phyloP scores from a whole-genome alignment of 2,888 invertebrate genomes.

The Pachymerium ferrugineum region DNA sequence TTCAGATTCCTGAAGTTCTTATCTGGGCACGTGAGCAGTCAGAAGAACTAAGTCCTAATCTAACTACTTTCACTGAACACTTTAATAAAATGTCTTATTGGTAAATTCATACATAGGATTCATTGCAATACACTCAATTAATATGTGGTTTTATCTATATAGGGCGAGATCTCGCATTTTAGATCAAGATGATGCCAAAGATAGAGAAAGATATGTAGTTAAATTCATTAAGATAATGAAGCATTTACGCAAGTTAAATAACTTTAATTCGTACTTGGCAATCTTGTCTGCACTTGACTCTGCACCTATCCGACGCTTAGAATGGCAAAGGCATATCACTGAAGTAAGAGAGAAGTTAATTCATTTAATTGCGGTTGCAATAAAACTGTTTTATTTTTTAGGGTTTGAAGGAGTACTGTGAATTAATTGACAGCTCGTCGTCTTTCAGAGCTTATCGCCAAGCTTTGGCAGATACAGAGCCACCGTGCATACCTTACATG shows the following conservation, averaged over 20 bases:
- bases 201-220: conserved; percentile 86
- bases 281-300: conserved; percentile 94
- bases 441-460: conserved; percentile 95
- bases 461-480: conserved; percentile 87
- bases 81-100: conserved; percentile 99
- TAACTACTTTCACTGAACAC: conserved; percentile 95
- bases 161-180: conserved; percentile 87
- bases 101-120: conserved; percentile 48
- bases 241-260: conserved; percentile 91
- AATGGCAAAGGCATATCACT: conserved; percentile 85
- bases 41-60: conserved; percentile 92
- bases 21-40: conserved; percentile 97
- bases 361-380: neutral
- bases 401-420: conserved; percentile 87
- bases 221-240: conserved; percentile 99
- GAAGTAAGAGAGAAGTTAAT: conserved; percentile 52
- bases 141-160: neutral
- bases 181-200: conserved; percentile 84
- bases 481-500: conserved; percentile 99
- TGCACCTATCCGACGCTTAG: conserved; percentile 84
- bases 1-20: conserved; percentile 84
- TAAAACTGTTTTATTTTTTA: conserved; percentile 40
- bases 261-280: conserved; percentile 97
- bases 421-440: conserved; percentile 94
- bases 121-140: neutral